These are phyloP conservation scores for Pseudorhombus dupliciocellatus DNA, from an alignment of 2,113 vertebrate species.

Conservation along the genomic window DNA sequence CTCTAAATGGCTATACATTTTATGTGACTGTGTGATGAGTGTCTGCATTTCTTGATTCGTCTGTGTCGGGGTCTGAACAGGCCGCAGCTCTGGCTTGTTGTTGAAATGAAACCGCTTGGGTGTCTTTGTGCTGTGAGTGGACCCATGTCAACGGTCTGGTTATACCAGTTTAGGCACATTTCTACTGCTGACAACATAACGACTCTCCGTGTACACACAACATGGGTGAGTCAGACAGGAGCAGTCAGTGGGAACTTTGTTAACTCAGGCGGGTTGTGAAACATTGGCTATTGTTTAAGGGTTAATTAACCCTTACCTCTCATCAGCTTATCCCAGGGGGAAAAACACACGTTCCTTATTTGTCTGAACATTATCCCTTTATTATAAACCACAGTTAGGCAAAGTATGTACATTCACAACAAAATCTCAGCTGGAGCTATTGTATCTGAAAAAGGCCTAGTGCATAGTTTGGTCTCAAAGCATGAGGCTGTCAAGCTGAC, in stretches of 20 bases:
- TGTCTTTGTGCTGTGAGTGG: conserved; percentile 52
- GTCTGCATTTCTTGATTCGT: conserved; percentile 1
- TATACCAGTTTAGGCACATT: conserved; percentile 64
- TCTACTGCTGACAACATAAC: conserved; percentile 22
- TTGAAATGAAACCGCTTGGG: conserved; percentile 2
- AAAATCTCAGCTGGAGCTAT: conserved; percentile 24
- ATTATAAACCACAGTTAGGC: conserved; percentile 36
- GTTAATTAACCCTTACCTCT: background rate
- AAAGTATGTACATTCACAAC: conserved; percentile 32
- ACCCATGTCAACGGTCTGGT: conserved; percentile 37
- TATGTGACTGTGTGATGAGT: background rate
- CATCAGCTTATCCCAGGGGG: background rate
- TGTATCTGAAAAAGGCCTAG: conserved; percentile 31
- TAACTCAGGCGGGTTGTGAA: background rate
- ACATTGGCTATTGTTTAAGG: background rate
- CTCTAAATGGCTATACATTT: background rate
- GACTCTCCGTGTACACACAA: conserved; percentile 10
- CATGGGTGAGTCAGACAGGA: conserved; percentile 7
- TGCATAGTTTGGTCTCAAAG: conserved; percentile 45
- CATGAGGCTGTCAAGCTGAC: conserved; percentile 1
- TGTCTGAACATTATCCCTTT: conserved; percentile 28
- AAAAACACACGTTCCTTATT: background rate
- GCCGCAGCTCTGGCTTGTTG: background rate
- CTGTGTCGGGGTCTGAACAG: background rate
- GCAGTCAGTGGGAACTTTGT: background rate